Conservation (phyloP, 2,797 vertebrate species). For the Thamnophis elegans region DNA sequence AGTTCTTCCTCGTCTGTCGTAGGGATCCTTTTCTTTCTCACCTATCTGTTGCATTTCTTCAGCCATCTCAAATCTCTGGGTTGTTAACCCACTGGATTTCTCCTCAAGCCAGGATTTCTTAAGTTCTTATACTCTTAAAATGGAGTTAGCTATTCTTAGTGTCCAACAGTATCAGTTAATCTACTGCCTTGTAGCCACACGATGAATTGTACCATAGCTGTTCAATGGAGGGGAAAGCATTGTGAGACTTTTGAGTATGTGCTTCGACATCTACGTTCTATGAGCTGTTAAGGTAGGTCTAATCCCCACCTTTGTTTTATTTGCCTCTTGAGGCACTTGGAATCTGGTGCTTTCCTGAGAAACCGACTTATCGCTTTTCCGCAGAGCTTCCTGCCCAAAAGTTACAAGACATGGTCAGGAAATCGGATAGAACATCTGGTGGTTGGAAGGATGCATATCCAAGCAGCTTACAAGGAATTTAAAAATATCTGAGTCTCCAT, state of each 20-base stretch:
- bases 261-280: background rate
- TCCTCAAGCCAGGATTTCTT: slow-evolving; percentile 6
- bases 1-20: background rate
- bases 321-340: background rate
- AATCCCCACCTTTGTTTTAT: slow-evolving; percentile 2
- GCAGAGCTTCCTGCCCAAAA: slow-evolving; percentile 61
- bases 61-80: background rate
- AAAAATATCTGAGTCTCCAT: slow-evolving; percentile 40
- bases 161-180: background rate
- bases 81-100: background rate
- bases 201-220: background rate
- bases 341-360: slow-evolving; percentile 3
- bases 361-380: slow-evolving; percentile 11
- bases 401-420: slow-evolving; percentile 54
- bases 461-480: slow-evolving; percentile 25
- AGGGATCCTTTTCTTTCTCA: background rate
- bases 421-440: slow-evolving; percentile 3
- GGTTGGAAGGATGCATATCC: slow-evolving; percentile 28
- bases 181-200: background rate
- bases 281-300: background rate
- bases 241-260: background rate
- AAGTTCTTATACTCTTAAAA: slow-evolving; percentile 40
- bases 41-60: background rate
- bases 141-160: slow-evolving; percentile 37
- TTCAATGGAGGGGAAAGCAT: background rate